Evolutionary conservation across 1,140 invertebrate genomes (phyloP).

Genomic region (Drosophila micromelanica): DNA sequence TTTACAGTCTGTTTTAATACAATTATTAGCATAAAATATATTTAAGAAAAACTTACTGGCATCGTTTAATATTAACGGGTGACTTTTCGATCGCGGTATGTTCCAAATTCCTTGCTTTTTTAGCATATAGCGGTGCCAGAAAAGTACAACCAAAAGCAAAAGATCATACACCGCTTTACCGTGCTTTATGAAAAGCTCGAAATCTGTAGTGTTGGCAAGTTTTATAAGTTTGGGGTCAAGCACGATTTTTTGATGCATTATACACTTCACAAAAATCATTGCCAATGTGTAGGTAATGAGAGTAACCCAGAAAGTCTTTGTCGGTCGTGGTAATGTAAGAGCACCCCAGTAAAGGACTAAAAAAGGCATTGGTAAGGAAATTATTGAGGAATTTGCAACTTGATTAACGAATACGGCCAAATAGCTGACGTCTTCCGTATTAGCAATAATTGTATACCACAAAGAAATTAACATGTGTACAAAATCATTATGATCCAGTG

Average conservation of each 20-base stretch:
- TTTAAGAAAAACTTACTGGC: conserved; percentile 14
- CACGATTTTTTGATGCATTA: conserved; percentile 97
- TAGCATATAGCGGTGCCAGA: conserved; percentile 94
- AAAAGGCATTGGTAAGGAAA: conserved; percentile 96
- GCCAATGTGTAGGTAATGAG: conserved; percentile 98
- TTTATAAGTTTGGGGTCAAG: conserved; percentile 89
- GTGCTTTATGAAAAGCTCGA: conserved; percentile 93
- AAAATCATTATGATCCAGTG: conserved; percentile 59
- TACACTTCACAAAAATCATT: conserved; percentile 96
- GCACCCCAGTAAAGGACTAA: conserved; percentile 99
- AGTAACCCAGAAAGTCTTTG: conserved; percentile 98
- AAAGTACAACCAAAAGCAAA: conserved; percentile 94
- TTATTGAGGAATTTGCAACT: conserved; percentile 90
- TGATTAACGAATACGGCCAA: conserved; percentile 97
- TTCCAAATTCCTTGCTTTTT: conserved; percentile 74
- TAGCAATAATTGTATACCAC: conserved; percentile 93
- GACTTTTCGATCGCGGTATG: conserved; percentile 30
- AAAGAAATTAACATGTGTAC: conserved; percentile 87
- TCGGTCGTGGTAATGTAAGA: conserved; percentile 96
- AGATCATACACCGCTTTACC: conserved; percentile 96
- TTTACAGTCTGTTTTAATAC: not conserved
- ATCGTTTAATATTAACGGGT: conserved; percentile 17
- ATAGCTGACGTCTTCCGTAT: conserved; percentile 97
- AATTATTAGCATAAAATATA: not conserved
- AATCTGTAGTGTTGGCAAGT: conserved; percentile 90